Percentiles rank a stretch among this genome's conserved stretches.
Evolutionary conservation across 2,113 vertebrate species (phyloP).

Genomic region (Toxotes jaculatrix): DNA sequence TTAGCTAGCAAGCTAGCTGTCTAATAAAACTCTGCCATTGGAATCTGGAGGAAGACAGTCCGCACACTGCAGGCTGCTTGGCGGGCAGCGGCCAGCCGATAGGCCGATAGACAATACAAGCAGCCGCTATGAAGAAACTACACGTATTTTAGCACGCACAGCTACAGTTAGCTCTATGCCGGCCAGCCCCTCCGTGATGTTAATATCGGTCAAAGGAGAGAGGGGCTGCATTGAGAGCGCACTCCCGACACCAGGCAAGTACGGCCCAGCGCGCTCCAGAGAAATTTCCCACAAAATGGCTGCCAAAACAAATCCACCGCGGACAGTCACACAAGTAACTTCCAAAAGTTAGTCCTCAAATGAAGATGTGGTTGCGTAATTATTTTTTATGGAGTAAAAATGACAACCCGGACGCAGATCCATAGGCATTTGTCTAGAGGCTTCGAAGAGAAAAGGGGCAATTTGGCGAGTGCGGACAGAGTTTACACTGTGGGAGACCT

Average conservation of each 20-base stretch:
- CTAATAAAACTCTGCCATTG: conserved; percentile 73
- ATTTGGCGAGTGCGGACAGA: neutral
- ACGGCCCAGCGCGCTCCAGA: conserved; percentile 71
- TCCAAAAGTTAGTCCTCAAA: neutral
- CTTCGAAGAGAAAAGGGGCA: neutral
- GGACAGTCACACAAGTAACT: neutral
- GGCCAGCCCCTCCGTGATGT: conserved; percentile 76
- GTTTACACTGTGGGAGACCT: neutral
- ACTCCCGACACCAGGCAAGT: conserved; percentile 72
- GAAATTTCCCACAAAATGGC: conserved; percentile 86
- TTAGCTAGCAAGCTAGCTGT: conserved; percentile 73
- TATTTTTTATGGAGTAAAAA: neutral
- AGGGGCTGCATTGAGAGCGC: conserved; percentile 82
- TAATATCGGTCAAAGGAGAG: conserved; percentile 75
- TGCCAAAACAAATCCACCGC: conserved; percentile 81
- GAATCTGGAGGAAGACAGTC: conserved; percentile 66
- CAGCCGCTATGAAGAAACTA: conserved; percentile 44
- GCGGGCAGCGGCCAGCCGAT: conserved; percentile 42
- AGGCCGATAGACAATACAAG: conserved; percentile 40
- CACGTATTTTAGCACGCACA: conserved; percentile 61
- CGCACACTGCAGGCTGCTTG: conserved; percentile 45
- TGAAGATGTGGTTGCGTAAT: no score
- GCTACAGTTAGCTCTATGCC: conserved; percentile 67
- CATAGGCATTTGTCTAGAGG: neutral
- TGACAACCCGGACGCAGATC: neutral